phyloP scores from a whole-genome alignment of 1,140 invertebrate species.

The Elysia chlorotica region DNA sequence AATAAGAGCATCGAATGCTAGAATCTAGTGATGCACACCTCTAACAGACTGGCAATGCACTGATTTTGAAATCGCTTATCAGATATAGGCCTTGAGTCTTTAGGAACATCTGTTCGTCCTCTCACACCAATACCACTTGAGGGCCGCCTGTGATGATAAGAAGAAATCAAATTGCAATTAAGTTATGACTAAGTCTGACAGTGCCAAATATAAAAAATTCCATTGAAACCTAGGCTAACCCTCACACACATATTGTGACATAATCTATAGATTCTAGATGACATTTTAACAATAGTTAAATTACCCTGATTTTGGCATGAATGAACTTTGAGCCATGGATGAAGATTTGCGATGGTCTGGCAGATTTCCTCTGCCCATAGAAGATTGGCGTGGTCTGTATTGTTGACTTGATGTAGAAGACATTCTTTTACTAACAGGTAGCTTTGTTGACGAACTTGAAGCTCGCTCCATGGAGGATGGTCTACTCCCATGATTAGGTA shows the following conservation, averaged over 20 bases:
- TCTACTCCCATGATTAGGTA: neutral
- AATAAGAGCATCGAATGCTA: neutral
- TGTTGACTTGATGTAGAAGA: too few species aligned
- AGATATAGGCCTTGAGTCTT: constrained; percentile 46
- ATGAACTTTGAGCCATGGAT: neutral
- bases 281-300: neutral
- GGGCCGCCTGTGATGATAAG: neutral
- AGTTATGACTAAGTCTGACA: neutral
- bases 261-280: neutral
- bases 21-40: constrained; percentile 31
- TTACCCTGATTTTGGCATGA: constrained; percentile 12
- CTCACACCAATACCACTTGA: constrained; percentile 38
- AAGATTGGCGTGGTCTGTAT: too few species aligned
- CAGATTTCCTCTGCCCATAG: too few species aligned
- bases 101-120: constrained; percentile 35
- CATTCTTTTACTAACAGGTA: neutral
- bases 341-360: too few species aligned
- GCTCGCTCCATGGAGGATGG: neutral
- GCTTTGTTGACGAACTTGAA: neutral
- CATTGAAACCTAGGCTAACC: neutral
- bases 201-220: neutral
- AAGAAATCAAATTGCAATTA: neutral
- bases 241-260: neutral
- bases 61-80: constrained; percentile 40
- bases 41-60: constrained; percentile 36